Evolutionary conservation across 2,113 vertebrate genomes (phyloP).

Genomic region (Perccottus glenii): DNA sequence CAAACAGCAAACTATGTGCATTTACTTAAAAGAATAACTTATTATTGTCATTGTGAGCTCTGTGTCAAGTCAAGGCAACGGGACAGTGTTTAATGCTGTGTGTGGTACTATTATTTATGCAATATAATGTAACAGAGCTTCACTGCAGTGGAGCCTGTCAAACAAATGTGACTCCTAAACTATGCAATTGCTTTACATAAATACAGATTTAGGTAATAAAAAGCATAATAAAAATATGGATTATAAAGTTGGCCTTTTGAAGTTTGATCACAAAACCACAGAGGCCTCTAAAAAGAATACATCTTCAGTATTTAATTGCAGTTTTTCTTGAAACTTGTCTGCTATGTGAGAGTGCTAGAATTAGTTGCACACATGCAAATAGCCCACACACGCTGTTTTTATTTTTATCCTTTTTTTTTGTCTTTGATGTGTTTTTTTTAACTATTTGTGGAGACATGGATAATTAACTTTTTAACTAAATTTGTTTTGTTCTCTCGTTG

Average conservation of each 20-base stretch:
- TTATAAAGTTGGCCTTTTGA: neutral
- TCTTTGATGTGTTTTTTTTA: constrained; percentile 13
- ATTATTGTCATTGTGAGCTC: too few relatives aligned
- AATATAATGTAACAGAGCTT: too few relatives aligned
- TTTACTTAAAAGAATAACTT: too few relatives aligned
- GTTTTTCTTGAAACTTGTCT: neutral
- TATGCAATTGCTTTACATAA: neutral
- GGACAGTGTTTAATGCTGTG: too few relatives aligned
- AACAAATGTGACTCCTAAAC: neutral
- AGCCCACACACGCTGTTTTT: constrained; percentile 19
- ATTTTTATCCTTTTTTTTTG: neutral
- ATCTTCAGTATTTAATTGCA: neutral
- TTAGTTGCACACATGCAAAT: neutral
- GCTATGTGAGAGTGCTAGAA: neutral
- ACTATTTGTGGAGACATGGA: neutral
- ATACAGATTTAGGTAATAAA: neutral
- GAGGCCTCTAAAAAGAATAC: neutral
- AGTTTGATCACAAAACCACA: constrained; percentile 1
- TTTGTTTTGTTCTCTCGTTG: constrained; percentile 10
- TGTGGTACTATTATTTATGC: too few relatives aligned
- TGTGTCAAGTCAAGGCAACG: too few relatives aligned
- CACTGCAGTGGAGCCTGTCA: neutral
- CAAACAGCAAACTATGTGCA: too few relatives aligned
- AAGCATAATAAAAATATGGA: neutral
- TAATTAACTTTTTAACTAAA: constrained; percentile 28